Evolutionary conservation across 2,888 invertebrate genomes (phyloP), one percentile per base, ranked within the genome.

Genomic region (Dryocosmus kuriphilus): DNA sequence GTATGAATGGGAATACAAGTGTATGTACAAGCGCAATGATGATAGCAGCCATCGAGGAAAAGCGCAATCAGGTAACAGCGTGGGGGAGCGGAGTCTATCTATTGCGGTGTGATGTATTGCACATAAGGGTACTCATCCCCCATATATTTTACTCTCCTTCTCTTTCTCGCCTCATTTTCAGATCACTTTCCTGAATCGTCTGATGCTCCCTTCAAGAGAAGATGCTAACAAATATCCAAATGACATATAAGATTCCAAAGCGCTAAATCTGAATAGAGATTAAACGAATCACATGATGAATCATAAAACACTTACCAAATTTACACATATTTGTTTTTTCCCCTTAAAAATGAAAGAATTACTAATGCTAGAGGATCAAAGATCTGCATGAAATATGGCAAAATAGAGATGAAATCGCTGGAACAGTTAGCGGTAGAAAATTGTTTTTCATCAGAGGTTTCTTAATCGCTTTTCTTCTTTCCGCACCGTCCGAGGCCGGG

Each of bases 41-140:
- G 82, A 81, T 79, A 80, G 79, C 80, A 76, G 80, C 77, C 83
- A 86, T 88, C 82, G 85, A 88, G 88, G 87, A 88, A 87, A 85
- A 85, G 86, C 86, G 86, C 87, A 88, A 88, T 88, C 87, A 86
- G 82, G 86, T 83, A 86, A 84, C 85, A 83, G 84, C 79, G 77
- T 73, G 79, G 81, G 81, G 80, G 80, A 81, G 79, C 84, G 81
- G 81, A 80, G 78, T 85, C 85, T 87, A 88, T 88, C 85, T 87
- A 85, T 85, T 85, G 84, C 79, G 79, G 80, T 55, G 83, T 88
- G 87, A 88, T 88, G 85, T 87, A 88, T 86, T 83, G 84, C 85
- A 77, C 85, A 82, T 41, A 14, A 85, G 79, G 84, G 77, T 83
- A 79, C 84, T 83, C 83, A 83, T 82, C 75, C 78, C 75, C 55